Evolutionary conservation across 2,113 vertebrate species (phyloP).

Genomic region (Butastur rufipennis): DNA sequence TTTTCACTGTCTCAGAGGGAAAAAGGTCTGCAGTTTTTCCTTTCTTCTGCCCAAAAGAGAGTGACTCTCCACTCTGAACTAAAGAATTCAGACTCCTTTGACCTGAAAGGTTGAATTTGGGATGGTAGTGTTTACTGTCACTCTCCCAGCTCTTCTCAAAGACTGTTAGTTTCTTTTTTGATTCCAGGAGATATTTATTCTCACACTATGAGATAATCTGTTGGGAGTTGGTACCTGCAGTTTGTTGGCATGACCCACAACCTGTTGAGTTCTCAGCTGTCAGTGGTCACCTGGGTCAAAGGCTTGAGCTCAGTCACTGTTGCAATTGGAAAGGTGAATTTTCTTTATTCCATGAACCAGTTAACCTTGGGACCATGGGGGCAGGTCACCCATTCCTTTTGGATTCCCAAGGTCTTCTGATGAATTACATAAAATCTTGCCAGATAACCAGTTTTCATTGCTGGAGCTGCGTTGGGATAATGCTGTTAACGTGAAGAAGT

Average conservation of each 20-base stretch:
- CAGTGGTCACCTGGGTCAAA: not conserved
- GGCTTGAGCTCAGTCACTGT: not conserved
- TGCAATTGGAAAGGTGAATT: not conserved
- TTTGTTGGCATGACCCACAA: not conserved
- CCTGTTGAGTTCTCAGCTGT: not conserved
- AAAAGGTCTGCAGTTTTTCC: not conserved
- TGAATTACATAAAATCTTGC: not conserved
- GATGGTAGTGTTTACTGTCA: not conserved
- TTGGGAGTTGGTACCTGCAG: not conserved
- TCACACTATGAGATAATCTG: not conserved
- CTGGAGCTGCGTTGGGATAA: not conserved
- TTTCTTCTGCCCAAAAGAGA: not conserved
- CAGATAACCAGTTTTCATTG: not conserved
- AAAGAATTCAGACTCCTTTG: not conserved
- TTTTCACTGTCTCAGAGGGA: not conserved
- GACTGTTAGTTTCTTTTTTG: not conserved
- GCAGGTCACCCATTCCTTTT: not conserved
- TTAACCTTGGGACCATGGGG: not conserved
- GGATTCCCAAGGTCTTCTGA: not conserved
- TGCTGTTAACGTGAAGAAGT: not conserved
- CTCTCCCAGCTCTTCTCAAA: not conserved
- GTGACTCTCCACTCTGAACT: not conserved
- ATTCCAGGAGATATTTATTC: not conserved
- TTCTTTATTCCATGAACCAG: not conserved
- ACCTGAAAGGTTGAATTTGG: not conserved